Percentiles rank a stretch among this genome's conserved stretches.
Conservation (phyloP, 35 echinoderm and acorn worm species). For the Heliocidaris erythrogramma region DNA sequence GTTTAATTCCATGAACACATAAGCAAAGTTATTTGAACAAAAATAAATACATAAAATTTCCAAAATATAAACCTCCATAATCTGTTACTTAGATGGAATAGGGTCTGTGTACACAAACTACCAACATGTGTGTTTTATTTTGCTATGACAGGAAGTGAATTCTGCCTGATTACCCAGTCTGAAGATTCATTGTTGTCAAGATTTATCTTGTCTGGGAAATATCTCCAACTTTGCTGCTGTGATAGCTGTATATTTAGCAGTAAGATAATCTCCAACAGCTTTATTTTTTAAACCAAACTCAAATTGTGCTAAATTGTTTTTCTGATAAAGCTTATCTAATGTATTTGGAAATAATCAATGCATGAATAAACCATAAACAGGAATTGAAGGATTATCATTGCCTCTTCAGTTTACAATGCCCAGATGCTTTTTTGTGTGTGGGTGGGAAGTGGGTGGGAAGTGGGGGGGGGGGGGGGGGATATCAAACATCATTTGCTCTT, state of each 20-base stretch:
- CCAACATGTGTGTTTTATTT: background rate
- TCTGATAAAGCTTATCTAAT: too few species aligned
- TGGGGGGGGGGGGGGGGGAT: too few species aligned
- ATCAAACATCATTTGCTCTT: too few species aligned
- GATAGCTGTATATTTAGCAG: background rate
- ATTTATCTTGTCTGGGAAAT: background rate
- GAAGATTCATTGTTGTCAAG: constrained; percentile 4
- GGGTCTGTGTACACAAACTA: background rate
- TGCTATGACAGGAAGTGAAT: background rate
- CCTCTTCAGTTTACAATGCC: too few species aligned
- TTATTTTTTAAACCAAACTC: too few species aligned
- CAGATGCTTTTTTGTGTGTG: too few species aligned
- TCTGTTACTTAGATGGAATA: background rate
- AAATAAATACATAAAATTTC: background rate
- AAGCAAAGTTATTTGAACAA: background rate
- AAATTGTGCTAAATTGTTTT: too few species aligned
- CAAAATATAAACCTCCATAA: background rate
- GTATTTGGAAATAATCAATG: too few species aligned
- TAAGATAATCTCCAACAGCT: too few species aligned
- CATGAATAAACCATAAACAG: too few species aligned
- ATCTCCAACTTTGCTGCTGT: background rate
- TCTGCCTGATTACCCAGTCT: background rate
- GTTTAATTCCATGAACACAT: background rate
- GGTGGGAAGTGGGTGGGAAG: too few species aligned
- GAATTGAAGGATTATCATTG: too few species aligned